Base-by-base conservation (phyloP, 2,888 invertebrate species). In the Aricia artaxerxes region DNA sequence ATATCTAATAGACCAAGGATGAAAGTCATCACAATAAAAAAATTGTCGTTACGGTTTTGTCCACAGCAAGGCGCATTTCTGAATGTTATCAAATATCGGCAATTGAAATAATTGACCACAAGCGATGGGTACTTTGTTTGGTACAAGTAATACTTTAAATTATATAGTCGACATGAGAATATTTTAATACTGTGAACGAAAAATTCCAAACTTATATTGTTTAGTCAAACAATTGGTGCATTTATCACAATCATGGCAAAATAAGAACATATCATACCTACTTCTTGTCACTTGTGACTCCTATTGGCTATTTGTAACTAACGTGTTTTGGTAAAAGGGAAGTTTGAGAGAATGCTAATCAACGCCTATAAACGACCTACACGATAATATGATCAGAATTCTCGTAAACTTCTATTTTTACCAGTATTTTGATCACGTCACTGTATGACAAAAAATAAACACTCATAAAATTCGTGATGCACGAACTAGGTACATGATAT, bases 381-480 rank as follows among this genome's bases (percentile, higher is more conserved):
- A 9, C 31, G 3, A 31, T 0, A 24, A 6, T 24, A 9, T 64
- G 31, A 31, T 64, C 24, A 64, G 11, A 9, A 35, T 13, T 69
- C 35, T 69, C 35, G 35, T 35, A 35, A 69, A 69, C 13, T 5
- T 69, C 13, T 69, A 35, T 35, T 69, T 35, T 69, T 69, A 69
- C 13, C 13, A 69, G 35, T 69, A 2, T 38, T 69, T 38, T 38
- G 35, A 35, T 69, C 69, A 69, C 69, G 69, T 69, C 35, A 69
- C 31, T 69, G 35, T 38, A 2, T 35, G 64, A 64, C 64, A 64
- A 64, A 64, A 64, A 64, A 64, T 64, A 24, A 61, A 61, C 61
- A 61, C 61, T 61, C n/a, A 61, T 61, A 61, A 61, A 69, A 31
- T 35, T 35, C 31, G 64, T 69, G 31, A 69, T 69, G 64, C 64